Evolutionary conservation across 2,888 invertebrate species (phyloP).

Genomic region (Netelia virgata): DNA sequence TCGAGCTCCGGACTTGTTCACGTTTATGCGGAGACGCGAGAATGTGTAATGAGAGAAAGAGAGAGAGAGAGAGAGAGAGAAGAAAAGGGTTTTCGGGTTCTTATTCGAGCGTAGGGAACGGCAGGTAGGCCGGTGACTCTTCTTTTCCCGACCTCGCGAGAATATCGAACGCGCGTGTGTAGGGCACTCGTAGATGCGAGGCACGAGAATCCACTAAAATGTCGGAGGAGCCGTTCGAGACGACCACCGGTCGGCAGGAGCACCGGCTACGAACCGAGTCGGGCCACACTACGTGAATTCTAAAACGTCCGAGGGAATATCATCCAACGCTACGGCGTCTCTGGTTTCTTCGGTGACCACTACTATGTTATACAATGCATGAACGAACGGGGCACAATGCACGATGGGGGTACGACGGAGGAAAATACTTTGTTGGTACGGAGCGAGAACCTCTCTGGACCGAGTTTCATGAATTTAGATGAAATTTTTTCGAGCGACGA

Average conservation of each 20-base stretch:
- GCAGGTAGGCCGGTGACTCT: conserved; percentile 53
- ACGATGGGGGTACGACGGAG: not conserved
- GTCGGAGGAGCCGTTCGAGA: conserved; percentile 71
- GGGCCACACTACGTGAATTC: conserved; percentile 79
- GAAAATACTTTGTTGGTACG: not conserved
- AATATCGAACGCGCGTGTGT: conserved; percentile 28
- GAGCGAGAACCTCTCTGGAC: conserved; percentile 61
- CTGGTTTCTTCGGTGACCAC: conserved; percentile 56
- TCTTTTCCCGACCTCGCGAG: conserved; percentile 58
- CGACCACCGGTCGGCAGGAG: conserved; percentile 65
- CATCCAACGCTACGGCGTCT: conserved; percentile 37
- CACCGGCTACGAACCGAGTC: conserved; percentile 64
- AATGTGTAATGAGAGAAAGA: too few relatives aligned
- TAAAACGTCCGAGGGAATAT: conserved; percentile 78
- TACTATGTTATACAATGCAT: conserved; percentile 54
- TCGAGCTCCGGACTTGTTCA: too few relatives aligned
- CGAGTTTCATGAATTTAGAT: conserved; percentile 75
- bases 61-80: not conserved
- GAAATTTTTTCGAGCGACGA: conserved; percentile 59
- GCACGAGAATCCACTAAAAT: conserved; percentile 80
- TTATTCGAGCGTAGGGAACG: conserved; percentile 40
- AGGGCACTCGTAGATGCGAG: conserved; percentile 77
- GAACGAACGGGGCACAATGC: conserved; percentile 29
- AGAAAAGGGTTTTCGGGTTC: conserved; percentile 9
- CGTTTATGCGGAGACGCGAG: too few relatives aligned